Base-by-base conservation (phyloP, 23 tunicate genomes). In the Aplidium turbinatum region DNA sequence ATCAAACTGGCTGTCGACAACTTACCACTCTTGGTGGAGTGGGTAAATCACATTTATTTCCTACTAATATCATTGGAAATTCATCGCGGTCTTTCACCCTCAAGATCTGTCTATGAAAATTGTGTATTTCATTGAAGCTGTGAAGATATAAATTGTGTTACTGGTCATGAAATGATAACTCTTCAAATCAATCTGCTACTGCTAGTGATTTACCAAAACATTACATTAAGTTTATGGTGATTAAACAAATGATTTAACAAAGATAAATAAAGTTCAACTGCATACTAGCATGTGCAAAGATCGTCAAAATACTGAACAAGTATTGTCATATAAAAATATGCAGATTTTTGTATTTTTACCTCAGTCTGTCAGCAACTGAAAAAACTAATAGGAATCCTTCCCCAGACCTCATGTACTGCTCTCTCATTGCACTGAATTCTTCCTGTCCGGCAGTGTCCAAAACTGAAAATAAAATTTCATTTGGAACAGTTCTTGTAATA, bases 391-490 rank as follows among this genome's bases (percentile, higher is more conserved):
- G 72, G 58, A 91, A 91, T 63, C 97, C 97, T 84, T 91, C 97
- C 23, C 97, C 97, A 38, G 91, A 78, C 30, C 97, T 48, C 97
- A 91, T 91, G 42, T 91, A 91, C 57, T 91, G 97, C 65, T 91
- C 97, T 25, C 97, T 46, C 97, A 91, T 91, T 1, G 97, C 97
- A 74, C 97, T 91, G 68, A 91, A 91, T 73, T 91, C 97, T 68
- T 91, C 97, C 61, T 91, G 97, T 3, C 97, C 97, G 60, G 97
- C 97, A 9, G 97, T 91, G 79, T 91, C 97, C 68, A 91, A 76
- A 78, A 91, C 97, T 90, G 76, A 4, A 74, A 65, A 36, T 36
- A 35, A 54, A 22, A 18, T n/a, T 54, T 13, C 19, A n/a, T n/a
- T n/a, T n/a, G n/a, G n/a, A n/a, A n/a, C n/a, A n/a, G n/a, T n/a